Base-by-base conservation (phyloP, 2,797 vertebrate species). In the Hirundo rustica region DNA sequence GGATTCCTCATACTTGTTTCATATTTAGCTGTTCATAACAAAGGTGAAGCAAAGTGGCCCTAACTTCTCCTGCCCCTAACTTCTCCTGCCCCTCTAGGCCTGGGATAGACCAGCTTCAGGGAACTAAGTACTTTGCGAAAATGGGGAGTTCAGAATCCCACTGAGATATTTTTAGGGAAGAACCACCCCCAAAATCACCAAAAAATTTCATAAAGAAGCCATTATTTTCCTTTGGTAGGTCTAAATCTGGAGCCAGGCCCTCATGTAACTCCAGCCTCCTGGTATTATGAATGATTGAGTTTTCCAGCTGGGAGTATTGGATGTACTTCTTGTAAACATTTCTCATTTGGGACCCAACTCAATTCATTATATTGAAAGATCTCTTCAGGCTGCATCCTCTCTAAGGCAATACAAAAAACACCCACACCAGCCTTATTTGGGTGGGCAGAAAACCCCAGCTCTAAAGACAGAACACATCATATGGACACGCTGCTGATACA, bases 401-500 rank as follows among this genome's bases (percentile, higher is more conserved):
- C 40, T 22, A 55, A 79, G 23, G 85, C 36, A 40, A 73, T n/a
- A 32, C 7, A 89, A 89, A 32, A 26, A 88, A 68, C 11, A 74
- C 30, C 68, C 36, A 78, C 20, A 71, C 2, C 11, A 7, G n/a
- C 38, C 32, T 22, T 16, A 71, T 34, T 9, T 64, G 20, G 38
- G 78, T 38, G 70, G 62, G 18, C 3, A n/a, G 53, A 30, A 96
- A 93, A 57, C 25, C 34, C 58, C 62, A 92, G 32, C 25, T 84
- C 50, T 64, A 19, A 51, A 64, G 64, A 36, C 40, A 82, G 23
- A 87, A 30, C 36, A 70, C 38, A n/a, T 53, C 53, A 64, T 15
- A 72, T 0, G 2, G 29, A 65, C 3, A 4, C 0, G 3, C 0
- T 65, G 42, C 54, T 75, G 65, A 81, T 55, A 25, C 21, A 73